Base-by-base conservation (phyloP, 2,888 invertebrate genomes). In the Drosophila ustulata region DNA sequence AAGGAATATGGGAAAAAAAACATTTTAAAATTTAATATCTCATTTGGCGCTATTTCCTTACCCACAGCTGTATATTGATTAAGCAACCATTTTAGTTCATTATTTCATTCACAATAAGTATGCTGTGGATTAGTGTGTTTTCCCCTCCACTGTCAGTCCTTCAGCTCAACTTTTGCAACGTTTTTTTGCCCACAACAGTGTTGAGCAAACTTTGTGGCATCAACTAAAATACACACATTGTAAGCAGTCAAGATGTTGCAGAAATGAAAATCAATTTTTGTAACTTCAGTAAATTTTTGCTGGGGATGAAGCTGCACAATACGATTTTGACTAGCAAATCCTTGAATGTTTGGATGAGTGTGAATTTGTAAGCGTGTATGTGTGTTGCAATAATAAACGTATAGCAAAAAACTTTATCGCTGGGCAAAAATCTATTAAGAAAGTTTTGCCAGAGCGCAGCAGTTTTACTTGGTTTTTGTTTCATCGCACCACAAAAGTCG, bases 231-330 rank as follows among this genome's bases (percentile, higher is more conserved):
- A 41, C n/a, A 72, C 25, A 41, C 8, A 18, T 26, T 51, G 43
- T 43, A 23, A 63, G 70, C 64, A 71, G 66, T 51, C 82, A 82
- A 76, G 75, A 69, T 82, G 82, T 63, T 68, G 78, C 78, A 71
- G 68, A 80, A 80, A 84, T 79, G 84, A 82, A 86, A 85, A 85
- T 86, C 85, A 84, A 85, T 86, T 86, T 84, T 75, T 70, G 65
- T 65, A 72, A 77, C 75, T 71, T 65, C 70, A 77, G 65, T 70
- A 66, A 72, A 72, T 34, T 34, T 77, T 77, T 71, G 64, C 58
- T 58, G 70, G 70, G 50, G 56, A 67, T 53, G 39, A 25, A 37
- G 26, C 45, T 68, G 55, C 70, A 77, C 70, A 75, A 71, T 75
- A 70, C 57, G 74, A 73, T 78, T 75, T 70, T 63, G 75, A 78